Evolutionary conservation across 2,797 vertebrate genomes (phyloP).

Genomic region (Urosaurus nigricauda): DNA sequence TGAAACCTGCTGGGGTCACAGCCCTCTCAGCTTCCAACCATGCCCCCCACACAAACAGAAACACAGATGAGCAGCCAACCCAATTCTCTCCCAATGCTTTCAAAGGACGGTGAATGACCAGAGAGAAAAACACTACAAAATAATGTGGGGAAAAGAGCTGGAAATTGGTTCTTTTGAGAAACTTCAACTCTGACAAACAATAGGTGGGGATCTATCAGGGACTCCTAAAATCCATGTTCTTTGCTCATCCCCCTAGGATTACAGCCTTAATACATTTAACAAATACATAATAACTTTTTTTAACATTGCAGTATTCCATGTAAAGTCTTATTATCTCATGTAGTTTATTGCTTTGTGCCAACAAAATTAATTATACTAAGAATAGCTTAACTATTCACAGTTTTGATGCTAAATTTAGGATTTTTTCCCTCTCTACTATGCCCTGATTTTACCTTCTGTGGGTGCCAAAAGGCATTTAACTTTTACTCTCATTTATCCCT

Average conservation of each 20-base stretch:
- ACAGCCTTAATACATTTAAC: neutral
- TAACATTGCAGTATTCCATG: too few relatives aligned
- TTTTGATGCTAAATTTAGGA: neutral
- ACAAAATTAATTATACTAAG: neutral
- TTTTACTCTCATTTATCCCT: neutral
- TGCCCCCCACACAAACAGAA: neutral
- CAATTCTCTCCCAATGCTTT: neutral
- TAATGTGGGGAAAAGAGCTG: neutral
- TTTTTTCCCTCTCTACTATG: neutral
- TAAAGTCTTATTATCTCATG: neutral
- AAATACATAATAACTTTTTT: neutral
- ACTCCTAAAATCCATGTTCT: neutral
- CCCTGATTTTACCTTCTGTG: neutral
- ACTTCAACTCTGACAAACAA: neutral
- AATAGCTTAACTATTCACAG: neutral
- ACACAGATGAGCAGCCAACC: neutral
- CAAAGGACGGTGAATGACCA: neutral
- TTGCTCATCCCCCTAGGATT: neutral
- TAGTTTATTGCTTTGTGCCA: neutral
- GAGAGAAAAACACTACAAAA: neutral
- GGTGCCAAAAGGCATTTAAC: neutral
- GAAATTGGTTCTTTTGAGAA: neutral
- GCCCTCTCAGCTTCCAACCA: neutral
- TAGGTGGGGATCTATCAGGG: neutral
- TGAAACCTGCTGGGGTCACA: neutral